Evolutionary conservation across 1,140 invertebrate genomes (phyloP).

Genomic region (Caenorhabditis briggsae): DNA sequence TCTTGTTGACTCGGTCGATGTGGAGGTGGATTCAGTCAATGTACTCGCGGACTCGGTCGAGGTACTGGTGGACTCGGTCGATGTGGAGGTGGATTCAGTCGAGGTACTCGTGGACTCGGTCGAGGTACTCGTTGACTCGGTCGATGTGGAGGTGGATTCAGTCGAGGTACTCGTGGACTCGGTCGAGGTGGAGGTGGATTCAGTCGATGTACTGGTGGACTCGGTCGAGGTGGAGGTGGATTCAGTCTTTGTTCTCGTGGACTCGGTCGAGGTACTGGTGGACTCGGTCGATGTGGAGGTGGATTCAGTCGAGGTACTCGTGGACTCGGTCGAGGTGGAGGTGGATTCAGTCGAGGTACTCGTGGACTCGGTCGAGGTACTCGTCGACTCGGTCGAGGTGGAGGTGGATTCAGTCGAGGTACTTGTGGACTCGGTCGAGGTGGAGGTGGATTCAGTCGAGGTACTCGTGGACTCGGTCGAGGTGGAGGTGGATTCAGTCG

Average conservation of each 20-base stretch:
- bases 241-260: not conserved
- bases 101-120: not conserved
- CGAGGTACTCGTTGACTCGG: slow-evolving; percentile 20
- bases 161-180: slow-evolving; percentile 22
- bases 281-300: slow-evolving; percentile 18
- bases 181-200: slow-evolving; percentile 1
- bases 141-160: too few species aligned
- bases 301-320: not conserved
- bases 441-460: not conserved
- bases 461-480: not conserved
- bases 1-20: not conserved
- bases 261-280: slow-evolving; percentile 19
- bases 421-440: not conserved
- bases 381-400: not conserved
- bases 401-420: not conserved
- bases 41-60: slow-evolving; percentile 5
- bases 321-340: not conserved
- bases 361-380: not conserved
- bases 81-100: too few species aligned
- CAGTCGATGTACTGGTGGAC: not conserved
- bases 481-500: not conserved
- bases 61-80: not conserved
- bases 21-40: not conserved
- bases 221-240: slow-evolving; percentile 10
- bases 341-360: slow-evolving; percentile 21